A percentile compares a stretch with the other conserved stretches of the same genome.
Conservation (phyloP, 64 coral and sea anemone genomes). For the Stylophora pistillata region DNA sequence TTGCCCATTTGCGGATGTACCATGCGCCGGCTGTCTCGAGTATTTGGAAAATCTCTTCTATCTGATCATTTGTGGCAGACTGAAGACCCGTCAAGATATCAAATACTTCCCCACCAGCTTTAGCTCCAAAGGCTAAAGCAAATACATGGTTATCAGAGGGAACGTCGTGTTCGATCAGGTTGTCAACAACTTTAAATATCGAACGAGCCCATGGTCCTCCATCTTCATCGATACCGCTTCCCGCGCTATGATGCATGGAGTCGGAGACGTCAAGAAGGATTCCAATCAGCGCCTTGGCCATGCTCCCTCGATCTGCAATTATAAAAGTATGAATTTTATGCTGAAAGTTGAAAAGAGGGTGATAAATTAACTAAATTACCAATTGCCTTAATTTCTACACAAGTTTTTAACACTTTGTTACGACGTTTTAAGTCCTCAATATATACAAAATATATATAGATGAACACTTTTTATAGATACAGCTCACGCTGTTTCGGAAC, state of each 20-base stretch:
- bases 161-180: slow-evolving; percentile 50
- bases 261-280: slow-evolving; percentile 50
- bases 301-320: neutral
- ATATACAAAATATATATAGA: too few relatives aligned
- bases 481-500: too few relatives aligned
- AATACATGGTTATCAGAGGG: slow-evolving; percentile 32
- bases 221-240: slow-evolving; percentile 3
- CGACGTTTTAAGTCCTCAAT: too few relatives aligned
- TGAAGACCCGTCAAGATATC: neutral
- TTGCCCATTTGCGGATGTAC: slow-evolving; percentile 43
- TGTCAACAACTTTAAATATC: slow-evolving; percentile 45
- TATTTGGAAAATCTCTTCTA: slow-evolving; percentile 20
- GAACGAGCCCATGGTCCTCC: slow-evolving; percentile 41
- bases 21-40: slow-evolving; percentile 24
- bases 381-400: too few relatives aligned
- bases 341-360: neutral
- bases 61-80: neutral
- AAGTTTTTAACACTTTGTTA: too few relatives aligned
- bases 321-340: neutral
- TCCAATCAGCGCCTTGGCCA: slow-evolving; percentile 24
- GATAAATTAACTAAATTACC: too few relatives aligned
- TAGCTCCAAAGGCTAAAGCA: slow-evolving; percentile 46
- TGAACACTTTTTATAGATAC: too few relatives aligned
- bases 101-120: neutral
- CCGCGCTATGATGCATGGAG: slow-evolving; percentile 27